Evolutionary conservation across 1,140 invertebrate genomes (phyloP), one percentile per base, ranked within the genome.

Genomic region (Galleria mellonella): DNA sequence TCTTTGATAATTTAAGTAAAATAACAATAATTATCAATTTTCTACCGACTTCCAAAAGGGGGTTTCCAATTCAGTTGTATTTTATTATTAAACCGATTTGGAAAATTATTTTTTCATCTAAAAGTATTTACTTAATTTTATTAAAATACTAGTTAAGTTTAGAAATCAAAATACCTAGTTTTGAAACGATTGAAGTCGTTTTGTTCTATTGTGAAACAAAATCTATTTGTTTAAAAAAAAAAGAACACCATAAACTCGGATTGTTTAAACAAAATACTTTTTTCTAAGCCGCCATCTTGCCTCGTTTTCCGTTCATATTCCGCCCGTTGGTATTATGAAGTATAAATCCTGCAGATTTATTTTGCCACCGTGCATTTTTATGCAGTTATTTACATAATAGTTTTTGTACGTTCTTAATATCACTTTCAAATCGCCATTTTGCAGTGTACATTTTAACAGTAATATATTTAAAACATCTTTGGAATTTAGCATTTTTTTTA

Each of bases 321-420:
- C 42, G 28, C 35, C 38, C 15, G 40, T 42, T 32, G 43, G 33
- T 67, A 69, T 51, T 38, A 43, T 55, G 53, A 54, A 53, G 56
- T 58, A 51, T 53, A 58, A 53, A 52, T 35, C 30, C 32, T 32
- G 33, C 49, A 45, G 51, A 42, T 49, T 49, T 57, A 42, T 63
- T 51, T 64, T 64, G 59, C 45, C 47, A 31, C n/a, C 32, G 33
- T 62, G 61, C 61, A 67, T 67, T 67, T 67, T 59, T 64, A 64
- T 67, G 54, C 51, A 61, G 37, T 58, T 45, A 60, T 67, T 71
- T 67, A 57, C 63, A 71, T 71, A 62, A 60, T 51, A 51, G 30
- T 43, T 47, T 56, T 65, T 63, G 62, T 55, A 36, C 47, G 17
- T 17, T 37, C 35, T 17, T 37, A 13, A 37, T 37, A 37, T 37